phyloP scores from a whole-genome alignment of 1,140 invertebrate species.

The Pogonomyrmex barbatus region DNA sequence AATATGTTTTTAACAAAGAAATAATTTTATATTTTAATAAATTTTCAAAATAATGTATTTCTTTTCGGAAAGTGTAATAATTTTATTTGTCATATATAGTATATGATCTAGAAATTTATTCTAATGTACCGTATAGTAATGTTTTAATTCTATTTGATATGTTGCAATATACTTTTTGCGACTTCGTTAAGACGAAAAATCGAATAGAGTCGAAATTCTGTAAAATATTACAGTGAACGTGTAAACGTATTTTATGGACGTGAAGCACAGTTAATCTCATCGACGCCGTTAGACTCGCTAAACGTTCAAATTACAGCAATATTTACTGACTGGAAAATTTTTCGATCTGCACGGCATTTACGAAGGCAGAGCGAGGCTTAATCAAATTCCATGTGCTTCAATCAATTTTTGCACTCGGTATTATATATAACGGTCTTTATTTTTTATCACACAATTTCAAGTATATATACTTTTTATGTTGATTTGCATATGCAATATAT shows the following conservation, averaged over 20 bases:
- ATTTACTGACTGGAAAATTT: constrained; percentile 52
- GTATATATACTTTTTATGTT: background rate
- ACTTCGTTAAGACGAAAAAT: constrained; percentile 26
- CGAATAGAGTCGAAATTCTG: background rate
- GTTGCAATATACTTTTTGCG: background rate
- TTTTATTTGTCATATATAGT: background rate
- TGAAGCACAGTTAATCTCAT: constrained; percentile 46
- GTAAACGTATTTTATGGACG: constrained; percentile 44
- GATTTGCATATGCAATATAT: background rate
- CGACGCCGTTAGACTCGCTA: constrained; percentile 14
- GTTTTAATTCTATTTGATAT: constrained; percentile 15
- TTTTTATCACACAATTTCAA: constrained; percentile 41
- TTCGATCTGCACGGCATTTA: constrained; percentile 49
- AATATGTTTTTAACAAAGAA: background rate
- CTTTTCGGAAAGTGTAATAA: background rate
- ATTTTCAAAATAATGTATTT: background rate
- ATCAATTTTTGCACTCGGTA: constrained; percentile 48
- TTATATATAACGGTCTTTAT: constrained; percentile 16
- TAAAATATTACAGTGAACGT: constrained; percentile 14
- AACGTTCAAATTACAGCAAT: constrained; percentile 50
- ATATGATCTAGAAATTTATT: background rate
- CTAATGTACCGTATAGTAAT: background rate
- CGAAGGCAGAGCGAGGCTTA: constrained; percentile 27
- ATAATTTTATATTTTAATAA: background rate
- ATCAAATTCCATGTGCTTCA: constrained; percentile 52